Conservation (phyloP, 2,888 invertebrate species). For the Perithous albicinctus region DNA sequence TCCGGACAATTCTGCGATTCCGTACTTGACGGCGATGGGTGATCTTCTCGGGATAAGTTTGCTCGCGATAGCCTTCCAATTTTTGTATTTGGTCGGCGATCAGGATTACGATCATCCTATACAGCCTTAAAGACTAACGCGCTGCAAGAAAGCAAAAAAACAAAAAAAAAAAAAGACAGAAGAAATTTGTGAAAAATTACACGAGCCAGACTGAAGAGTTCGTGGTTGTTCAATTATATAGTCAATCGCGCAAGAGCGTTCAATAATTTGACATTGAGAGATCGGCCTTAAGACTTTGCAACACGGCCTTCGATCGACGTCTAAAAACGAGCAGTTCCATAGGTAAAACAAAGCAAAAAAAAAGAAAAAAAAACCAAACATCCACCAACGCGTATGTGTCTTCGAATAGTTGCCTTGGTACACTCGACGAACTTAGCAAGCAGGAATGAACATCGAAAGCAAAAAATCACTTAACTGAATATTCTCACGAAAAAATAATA, state of each 20-base stretch:
- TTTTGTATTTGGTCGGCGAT: constrained; percentile 87
- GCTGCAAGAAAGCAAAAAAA: constrained; percentile 1
- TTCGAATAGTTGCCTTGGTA: constrained; percentile 80
- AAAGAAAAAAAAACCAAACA: neutral
- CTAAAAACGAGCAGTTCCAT: constrained; percentile 11
- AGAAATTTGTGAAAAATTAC: neutral
- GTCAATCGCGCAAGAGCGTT: neutral
- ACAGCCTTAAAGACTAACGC: constrained; percentile 68
- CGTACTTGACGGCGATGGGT: constrained; percentile 91
- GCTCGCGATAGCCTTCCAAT: constrained; percentile 88
- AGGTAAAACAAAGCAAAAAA: neutral
- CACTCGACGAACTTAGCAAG: constrained; percentile 54
- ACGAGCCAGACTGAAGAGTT: neutral
- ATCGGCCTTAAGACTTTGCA: constrained; percentile 17
- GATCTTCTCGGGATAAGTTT: constrained; percentile 91
- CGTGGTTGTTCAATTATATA: neutral
- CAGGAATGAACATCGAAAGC: constrained; percentile 1
- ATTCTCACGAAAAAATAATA: neutral
- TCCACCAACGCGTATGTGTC: constrained; percentile 74
- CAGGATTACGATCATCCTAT: constrained; percentile 84
- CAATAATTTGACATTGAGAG: neutral
- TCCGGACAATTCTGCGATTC: constrained; percentile 92
- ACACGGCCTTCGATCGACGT: constrained; percentile 17
- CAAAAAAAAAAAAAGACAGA: neutral
- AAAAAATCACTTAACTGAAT: neutral